These are phyloP conservation scores for Lutra lutra DNA, from an alignment of 2,797 vertebrate genomes.

Conservation along the genomic window DNA sequence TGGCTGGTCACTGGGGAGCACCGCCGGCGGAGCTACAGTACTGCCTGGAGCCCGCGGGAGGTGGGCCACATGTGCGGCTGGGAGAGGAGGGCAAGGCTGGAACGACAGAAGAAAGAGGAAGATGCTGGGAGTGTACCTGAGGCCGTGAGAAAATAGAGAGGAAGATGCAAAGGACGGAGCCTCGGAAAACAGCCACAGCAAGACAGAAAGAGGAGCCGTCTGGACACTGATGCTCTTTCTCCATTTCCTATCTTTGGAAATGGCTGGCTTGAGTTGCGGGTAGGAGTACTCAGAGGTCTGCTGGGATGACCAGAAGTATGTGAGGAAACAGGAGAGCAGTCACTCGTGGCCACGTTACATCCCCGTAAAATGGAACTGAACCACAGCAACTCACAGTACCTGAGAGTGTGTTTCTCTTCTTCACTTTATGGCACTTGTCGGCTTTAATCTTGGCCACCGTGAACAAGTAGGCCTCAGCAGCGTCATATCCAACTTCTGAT, in stretches of 20 bases:
- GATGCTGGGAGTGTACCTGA: background rate
- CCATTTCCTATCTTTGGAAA: background rate
- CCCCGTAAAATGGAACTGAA: background rate
- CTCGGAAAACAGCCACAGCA: background rate
- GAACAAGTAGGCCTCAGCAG: conserved; percentile 37
- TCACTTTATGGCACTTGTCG: background rate
- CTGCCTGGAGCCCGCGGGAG: background rate
- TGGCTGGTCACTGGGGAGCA: background rate
- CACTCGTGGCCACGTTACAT: background rate
- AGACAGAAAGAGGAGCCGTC: background rate
- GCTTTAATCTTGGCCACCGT: conserved; percentile 53
- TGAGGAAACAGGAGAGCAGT: background rate
- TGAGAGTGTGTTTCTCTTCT: background rate
- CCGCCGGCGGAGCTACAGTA: background rate
- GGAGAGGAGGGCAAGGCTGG: background rate
- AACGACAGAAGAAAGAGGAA: background rate
- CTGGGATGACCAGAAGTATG: background rate
- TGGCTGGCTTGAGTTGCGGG: background rate
- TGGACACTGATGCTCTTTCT: background rate
- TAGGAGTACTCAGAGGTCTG: background rate
- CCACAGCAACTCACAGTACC: background rate
- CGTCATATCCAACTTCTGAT: conserved; percentile 56
- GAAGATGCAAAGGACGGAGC: background rate
- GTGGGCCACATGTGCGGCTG: too few relatives aligned
- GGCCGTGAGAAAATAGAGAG: background rate